These are phyloP conservation scores for Notocelia uddmanniana DNA, from an alignment of 2,888 invertebrate species.

Conservation along the genomic window DNA sequence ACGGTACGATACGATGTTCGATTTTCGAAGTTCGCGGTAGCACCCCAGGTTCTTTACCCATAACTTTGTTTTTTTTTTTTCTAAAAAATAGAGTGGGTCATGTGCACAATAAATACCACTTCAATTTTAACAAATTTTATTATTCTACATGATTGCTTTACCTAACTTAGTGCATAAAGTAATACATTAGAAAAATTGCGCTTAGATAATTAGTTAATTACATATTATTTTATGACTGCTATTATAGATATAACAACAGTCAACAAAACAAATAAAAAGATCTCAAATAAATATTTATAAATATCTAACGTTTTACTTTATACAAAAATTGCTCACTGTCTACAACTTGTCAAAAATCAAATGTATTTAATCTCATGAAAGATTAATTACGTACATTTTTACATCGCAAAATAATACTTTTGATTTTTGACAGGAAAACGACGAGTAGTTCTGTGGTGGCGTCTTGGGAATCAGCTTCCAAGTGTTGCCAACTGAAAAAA, in stretches of 20 bases:
- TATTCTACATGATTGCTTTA: constrained; percentile 65
- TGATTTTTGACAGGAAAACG: constrained; percentile 19
- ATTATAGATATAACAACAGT: constrained; percentile 26
- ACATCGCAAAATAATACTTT: not conserved
- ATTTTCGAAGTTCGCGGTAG: no score
- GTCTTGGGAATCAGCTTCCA: not conserved
- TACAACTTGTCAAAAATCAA: constrained; percentile 22
- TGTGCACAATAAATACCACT: constrained; percentile 1
- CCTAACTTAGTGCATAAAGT: constrained; percentile 60
- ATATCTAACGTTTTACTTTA: constrained; percentile 59
- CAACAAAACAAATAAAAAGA: constrained; percentile 49
- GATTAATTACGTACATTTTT: no score
- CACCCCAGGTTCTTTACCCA: no score
- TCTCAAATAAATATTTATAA: constrained; percentile 47
- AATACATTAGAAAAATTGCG: constrained; percentile 65
- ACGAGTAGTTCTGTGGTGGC: not conserved
- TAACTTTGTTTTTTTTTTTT: no score
- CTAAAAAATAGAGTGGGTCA: not conserved
- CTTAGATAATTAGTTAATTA: constrained; percentile 36
- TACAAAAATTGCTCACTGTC: constrained; percentile 23
- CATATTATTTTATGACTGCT: constrained; percentile 30
- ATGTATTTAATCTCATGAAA: not conserved
- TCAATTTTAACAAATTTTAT: constrained; percentile 63
- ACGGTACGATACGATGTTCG: no score
- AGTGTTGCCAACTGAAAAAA: constrained; percentile 18